A percentile compares a stretch with the other conserved stretches of the same genome.
These are phyloP conservation scores for Pristiophorus japonicus DNA, from an alignment of 2,113 vertebrate genomes.

Conservation along the genomic window DNA sequence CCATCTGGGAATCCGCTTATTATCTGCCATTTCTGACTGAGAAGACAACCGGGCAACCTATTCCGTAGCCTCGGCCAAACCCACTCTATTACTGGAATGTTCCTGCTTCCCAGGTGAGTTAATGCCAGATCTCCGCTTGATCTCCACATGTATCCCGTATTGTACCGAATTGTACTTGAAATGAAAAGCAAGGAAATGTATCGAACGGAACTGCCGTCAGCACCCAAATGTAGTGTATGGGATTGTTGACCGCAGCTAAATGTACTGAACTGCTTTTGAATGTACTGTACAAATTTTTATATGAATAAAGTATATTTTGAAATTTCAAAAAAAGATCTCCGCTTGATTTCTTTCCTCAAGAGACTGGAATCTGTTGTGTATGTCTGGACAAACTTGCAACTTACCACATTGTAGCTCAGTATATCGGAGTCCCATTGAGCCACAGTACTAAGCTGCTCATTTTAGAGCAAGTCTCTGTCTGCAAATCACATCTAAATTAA, in stretches of 20 bases:
- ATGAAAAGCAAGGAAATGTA: too few relatives aligned
- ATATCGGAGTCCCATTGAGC: neutral
- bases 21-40: neutral
- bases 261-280: too few relatives aligned
- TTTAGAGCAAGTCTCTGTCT: neutral
- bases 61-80: neutral
- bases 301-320: too few relatives aligned
- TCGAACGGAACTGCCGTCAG: too few relatives aligned
- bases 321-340: too few relatives aligned
- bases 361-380: neutral
- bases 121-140: neutral
- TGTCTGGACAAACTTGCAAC: neutral
- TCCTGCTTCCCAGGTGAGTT: neutral
- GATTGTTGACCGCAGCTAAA: too few relatives aligned
- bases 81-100: neutral
- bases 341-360: neutral
- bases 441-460: neutral
- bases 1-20: neutral
- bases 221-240: too few relatives aligned
- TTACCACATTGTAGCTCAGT: neutral
- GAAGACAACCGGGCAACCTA: neutral
- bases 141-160: too few relatives aligned
- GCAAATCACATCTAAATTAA: constrained; percentile 15
- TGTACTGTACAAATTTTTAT: too few relatives aligned
- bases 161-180: too few relatives aligned